Conservation (phyloP, 1,140 invertebrate species). For the Drosophila baimaii region DNA sequence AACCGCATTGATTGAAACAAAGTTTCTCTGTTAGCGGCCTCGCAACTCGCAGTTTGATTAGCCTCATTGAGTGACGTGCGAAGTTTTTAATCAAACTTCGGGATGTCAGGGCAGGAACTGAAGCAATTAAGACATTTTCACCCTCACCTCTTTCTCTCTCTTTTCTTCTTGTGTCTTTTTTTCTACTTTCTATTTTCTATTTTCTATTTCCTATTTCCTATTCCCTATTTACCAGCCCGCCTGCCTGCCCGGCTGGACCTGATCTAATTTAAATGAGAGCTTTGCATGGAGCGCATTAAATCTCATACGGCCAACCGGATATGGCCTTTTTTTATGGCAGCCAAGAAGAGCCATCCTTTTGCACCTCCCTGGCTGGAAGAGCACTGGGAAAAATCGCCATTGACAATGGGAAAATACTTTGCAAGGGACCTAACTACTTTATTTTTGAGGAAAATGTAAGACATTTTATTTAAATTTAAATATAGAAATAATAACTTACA, state of each 20-base stretch:
- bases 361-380: not conserved
- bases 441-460: no score
- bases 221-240: not conserved
- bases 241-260: slow-evolving; percentile 16
- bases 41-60: slow-evolving; percentile 57
- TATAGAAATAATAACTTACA: not conserved
- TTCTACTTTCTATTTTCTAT: not conserved
- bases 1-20: slow-evolving; percentile 78
- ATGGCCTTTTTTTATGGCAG: slow-evolving; percentile 66
- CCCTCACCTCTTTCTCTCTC: not conserved
- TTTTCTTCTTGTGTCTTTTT: no score
- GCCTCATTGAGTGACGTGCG: slow-evolving; percentile 69
- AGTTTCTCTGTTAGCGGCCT: slow-evolving; percentile 62
- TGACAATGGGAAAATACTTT: not conserved
- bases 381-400: slow-evolving; percentile 6
- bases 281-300: slow-evolving; percentile 60
- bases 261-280: slow-evolving; percentile 77
- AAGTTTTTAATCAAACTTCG: slow-evolving; percentile 78
- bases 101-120: slow-evolving; percentile 36
- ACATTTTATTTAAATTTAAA: not conserved
- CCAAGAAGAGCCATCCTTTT: slow-evolving; percentile 32
- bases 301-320: slow-evolving; percentile 68
- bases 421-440: not conserved
- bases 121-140: slow-evolving; percentile 56
- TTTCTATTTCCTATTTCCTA: not conserved